Base-by-base conservation (phyloP, 2,797 vertebrate genomes). In the Tamandua tetradactyla region DNA sequence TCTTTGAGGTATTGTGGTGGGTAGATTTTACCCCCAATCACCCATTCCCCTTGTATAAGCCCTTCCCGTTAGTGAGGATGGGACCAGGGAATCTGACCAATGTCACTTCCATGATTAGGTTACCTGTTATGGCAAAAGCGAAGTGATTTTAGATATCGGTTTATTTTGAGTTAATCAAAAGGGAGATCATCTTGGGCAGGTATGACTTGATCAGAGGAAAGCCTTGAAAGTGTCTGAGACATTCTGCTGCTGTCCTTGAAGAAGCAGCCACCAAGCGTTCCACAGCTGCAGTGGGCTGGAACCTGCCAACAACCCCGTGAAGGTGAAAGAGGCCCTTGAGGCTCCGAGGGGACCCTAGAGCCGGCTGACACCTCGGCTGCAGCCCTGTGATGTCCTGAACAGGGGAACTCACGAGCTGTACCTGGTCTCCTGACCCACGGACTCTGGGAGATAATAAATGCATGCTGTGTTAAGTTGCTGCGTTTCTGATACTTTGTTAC, bases 111-210 rank as follows among this genome's bases (percentile, higher is more conserved):
- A 18, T 62, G 79, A 80, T 86, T 40, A 57, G 13, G 49, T 30
- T 88, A 75, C 17, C 27, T 72, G 61, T 69, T 37, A 61, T 22
- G 2, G 8, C 35, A 82, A 86, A 75, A 22, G 2, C 25, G 64
- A 72, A 91, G 32, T 0, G 23, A 37, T 71, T 94, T 91, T 91
- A 68, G 3, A 40, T 72, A 64, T 78, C 6, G 64, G 7, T 76
- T 10, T 10, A 69, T 91, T 88, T 69, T 92, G 68, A 90, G 30
- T 78, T 79, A 49, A 79, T 83, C 22, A 71, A 84, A 89, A 62
- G 27, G 32, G 32, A 96, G 87, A 89, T 80, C 37, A 71, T 71
- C 23, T 25, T n/a, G 3, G 15, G 6, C 88, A n/a, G 30, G 15
- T 87, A 22, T 40, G 44, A 66, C n/a, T 66, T n/a, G 66, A 94